Percentiles rank a stretch among this genome's conserved stretches.
phyloP scores from a whole-genome alignment of 1,140 invertebrate species.

The Cherax destructor region DNA sequence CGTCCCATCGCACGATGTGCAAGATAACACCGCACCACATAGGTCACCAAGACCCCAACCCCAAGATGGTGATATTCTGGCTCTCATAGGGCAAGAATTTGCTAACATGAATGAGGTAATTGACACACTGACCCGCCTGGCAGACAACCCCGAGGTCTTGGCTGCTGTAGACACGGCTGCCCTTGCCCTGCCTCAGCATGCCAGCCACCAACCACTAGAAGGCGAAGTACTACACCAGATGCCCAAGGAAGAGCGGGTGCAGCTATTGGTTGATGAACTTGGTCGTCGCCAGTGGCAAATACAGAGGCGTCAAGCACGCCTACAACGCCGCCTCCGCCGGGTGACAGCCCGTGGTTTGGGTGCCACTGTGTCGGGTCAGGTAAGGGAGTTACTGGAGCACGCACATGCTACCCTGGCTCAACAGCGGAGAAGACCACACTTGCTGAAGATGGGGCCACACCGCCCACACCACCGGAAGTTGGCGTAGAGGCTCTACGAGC shows the following conservation, averaged over 20 bases:
- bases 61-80: constrained; percentile 54
- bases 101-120: constrained; percentile 62
- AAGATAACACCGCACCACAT: constrained; percentile 17
- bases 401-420: constrained; percentile 79
- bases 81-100: constrained; percentile 57
- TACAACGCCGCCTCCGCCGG: constrained; percentile 84
- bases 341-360: constrained; percentile 84
- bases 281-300: constrained; percentile 80
- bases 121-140: constrained; percentile 54
- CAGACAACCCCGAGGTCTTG: constrained; percentile 60
- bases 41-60: constrained; percentile 32
- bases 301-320: constrained; percentile 82
- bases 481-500: constrained; percentile 75
- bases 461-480: constrained; percentile 64
- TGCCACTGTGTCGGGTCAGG: constrained; percentile 85
- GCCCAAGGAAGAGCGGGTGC: constrained; percentile 74
- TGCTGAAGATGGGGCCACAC: constrained; percentile 74
- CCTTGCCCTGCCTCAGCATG: not conserved
- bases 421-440: constrained; percentile 75
- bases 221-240: not conserved
- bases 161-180: constrained; percentile 34
- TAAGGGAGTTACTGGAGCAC: constrained; percentile 83
- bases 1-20: not conserved
- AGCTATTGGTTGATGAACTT: constrained; percentile 76
- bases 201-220: not conserved